A percentile compares a stretch with the other conserved stretches of the same genome.
Conservation (phyloP, 2,888 invertebrate species). For the Dendrolimus pini region DNA sequence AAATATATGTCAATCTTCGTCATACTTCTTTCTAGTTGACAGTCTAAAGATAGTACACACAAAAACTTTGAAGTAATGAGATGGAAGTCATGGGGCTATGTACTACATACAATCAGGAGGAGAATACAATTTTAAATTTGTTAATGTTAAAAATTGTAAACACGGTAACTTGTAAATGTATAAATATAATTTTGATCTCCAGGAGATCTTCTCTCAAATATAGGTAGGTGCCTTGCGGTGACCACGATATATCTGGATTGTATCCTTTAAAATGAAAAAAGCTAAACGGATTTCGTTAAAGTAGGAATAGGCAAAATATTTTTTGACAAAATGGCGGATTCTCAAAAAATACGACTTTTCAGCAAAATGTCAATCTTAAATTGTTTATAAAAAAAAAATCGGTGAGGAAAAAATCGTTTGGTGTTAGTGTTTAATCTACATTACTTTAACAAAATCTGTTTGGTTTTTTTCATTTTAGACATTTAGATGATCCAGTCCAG, state of each 20-base stretch:
- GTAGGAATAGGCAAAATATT: constrained; percentile 6
- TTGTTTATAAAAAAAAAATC: neutral
- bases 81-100: no score
- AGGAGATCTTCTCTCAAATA: constrained; percentile 5
- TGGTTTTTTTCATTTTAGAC: no score
- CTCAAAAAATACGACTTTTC: neutral
- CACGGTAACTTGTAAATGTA: neutral
- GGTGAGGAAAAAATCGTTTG: neutral
- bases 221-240: constrained; percentile 9
- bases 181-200: constrained; percentile 2
- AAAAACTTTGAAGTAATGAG: no score
- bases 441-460: neutral
- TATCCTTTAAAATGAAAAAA: constrained; percentile 8
- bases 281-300: constrained; percentile 7
- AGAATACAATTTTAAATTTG: neutral
- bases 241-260: constrained; percentile 7
- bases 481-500: no score
- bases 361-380: neutral
- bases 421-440: neutral
- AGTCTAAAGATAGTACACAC: no score
- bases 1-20: no score
- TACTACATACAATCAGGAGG: no score
- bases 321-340: constrained; percentile 1
- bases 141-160: constrained; percentile 2
- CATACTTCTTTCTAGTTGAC: no score